Conservation (phyloP, 2,113 vertebrate species). For the Rhinolophus sinicus region DNA sequence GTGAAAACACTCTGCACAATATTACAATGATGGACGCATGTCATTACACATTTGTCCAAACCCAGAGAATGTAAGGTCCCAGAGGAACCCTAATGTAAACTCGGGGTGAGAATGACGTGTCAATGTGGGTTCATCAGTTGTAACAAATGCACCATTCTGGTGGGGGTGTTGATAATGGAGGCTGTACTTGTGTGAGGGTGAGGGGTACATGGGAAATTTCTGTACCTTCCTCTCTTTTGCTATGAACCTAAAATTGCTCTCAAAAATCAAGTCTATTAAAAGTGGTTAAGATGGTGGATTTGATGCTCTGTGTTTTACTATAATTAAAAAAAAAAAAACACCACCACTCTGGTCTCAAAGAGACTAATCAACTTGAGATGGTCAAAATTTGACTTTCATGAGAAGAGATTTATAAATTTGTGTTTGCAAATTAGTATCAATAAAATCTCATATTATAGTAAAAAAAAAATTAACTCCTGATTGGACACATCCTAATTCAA, state of each 20-base stretch:
- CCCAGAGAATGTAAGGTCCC: neutral
- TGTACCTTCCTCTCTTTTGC: neutral
- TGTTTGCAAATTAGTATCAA: neutral
- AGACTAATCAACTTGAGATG: neutral
- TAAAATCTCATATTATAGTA: neutral
- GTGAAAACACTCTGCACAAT: neutral
- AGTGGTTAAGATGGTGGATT: neutral
- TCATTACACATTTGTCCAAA: neutral
- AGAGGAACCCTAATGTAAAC: neutral
- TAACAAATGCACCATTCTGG: neutral
- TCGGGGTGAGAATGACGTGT: too few relatives aligned
- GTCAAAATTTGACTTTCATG: too few relatives aligned
- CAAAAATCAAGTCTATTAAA: neutral
- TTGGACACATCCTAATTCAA: neutral
- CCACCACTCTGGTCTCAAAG: neutral
- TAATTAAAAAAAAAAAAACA: neutral
- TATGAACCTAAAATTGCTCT: neutral
- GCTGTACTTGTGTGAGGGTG: too few relatives aligned
- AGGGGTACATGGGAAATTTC: neutral
- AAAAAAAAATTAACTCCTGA: neutral
- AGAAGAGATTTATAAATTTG: too few relatives aligned
- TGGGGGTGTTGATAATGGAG: too few relatives aligned
- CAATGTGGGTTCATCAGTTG: neutral
- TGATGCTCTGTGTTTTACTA: neutral
- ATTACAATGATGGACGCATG: neutral